A percentile compares a stretch with the other conserved stretches of the same genome.
Evolutionary conservation across 2,113 vertebrate species (phyloP).

Genomic region (Tamias sibiricus): DNA sequence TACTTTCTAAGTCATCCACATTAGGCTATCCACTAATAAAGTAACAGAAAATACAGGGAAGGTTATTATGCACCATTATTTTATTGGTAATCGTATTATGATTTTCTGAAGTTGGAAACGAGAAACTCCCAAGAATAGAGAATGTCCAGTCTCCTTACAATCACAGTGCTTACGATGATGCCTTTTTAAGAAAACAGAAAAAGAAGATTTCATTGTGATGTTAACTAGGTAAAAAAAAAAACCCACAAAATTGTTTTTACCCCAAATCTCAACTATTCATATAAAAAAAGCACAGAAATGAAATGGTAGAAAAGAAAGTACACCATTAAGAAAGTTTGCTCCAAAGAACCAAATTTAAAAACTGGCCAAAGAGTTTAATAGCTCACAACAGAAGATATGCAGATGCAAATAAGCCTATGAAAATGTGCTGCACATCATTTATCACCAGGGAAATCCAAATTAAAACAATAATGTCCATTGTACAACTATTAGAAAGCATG

Average conservation of each 20-base stretch:
- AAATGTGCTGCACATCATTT: not conserved
- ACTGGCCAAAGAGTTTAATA: not conserved
- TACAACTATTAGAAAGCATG: not conserved
- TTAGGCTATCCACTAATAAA: not conserved
- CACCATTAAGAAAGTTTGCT: not conserved
- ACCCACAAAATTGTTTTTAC: not conserved
- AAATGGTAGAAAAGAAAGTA: constrained; percentile 23
- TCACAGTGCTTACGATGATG: not conserved
- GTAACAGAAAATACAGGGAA: not conserved
- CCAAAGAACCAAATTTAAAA: not conserved
- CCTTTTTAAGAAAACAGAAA: not conserved
- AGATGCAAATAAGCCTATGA: not conserved
- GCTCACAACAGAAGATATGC: not conserved
- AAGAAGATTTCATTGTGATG: not conserved
- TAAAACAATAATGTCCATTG: not conserved
- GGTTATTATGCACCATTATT: not conserved
- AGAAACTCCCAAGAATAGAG: not conserved
- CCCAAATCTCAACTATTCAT: constrained; percentile 21
- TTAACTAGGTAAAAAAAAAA: not conserved
- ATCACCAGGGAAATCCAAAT: not conserved
- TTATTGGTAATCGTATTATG: not conserved
- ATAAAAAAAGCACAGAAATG: constrained; percentile 1
- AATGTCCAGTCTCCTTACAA: not conserved
- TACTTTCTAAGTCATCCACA: not conserved
- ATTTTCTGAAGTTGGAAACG: constrained; percentile 1